Conservation (phyloP, 2,888 invertebrate genomes). For the Phrixothrix hirtus region DNA sequence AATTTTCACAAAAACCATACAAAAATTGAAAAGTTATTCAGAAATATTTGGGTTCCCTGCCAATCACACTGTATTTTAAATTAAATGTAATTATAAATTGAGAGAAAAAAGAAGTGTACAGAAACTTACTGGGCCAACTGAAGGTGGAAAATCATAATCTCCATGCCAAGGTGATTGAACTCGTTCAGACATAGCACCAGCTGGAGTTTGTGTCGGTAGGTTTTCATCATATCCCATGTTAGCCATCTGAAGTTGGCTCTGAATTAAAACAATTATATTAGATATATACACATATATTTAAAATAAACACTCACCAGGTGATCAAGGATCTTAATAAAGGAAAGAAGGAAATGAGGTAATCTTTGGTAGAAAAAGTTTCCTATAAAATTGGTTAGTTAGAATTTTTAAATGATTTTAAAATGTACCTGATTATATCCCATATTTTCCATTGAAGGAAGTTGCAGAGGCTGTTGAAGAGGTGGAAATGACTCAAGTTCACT, state of each 20-base stretch:
- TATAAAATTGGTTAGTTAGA: too few species aligned
- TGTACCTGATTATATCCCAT: constrained; percentile 64
- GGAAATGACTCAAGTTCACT: constrained; percentile 38
- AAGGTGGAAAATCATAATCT: constrained; percentile 81
- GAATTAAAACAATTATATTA: background rate
- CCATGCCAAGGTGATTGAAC: constrained; percentile 69
- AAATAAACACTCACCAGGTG: too few species aligned
- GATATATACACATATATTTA: too few species aligned
- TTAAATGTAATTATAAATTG: too few species aligned
- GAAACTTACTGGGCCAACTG: constrained; percentile 75
- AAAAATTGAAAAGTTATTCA: too few species aligned
- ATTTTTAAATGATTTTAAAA: too few species aligned
- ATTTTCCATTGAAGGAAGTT: constrained; percentile 62
- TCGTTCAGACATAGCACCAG: constrained; percentile 62
- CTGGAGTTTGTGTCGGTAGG: constrained; percentile 65
- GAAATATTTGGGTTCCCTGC: too few species aligned
- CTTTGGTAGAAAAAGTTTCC: too few species aligned
- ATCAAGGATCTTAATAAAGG: too few species aligned
- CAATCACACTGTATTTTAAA: too few species aligned
- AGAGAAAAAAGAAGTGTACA: background rate
- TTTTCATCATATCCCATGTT: constrained; percentile 77
- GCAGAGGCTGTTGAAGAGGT: constrained; percentile 43
- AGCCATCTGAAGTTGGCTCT: constrained; percentile 60
- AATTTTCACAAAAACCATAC: too few species aligned
- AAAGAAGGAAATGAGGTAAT: too few species aligned